Conservation (phyloP, 2,113 vertebrate species). For the Epinephelus fuscoguttatus region DNA sequence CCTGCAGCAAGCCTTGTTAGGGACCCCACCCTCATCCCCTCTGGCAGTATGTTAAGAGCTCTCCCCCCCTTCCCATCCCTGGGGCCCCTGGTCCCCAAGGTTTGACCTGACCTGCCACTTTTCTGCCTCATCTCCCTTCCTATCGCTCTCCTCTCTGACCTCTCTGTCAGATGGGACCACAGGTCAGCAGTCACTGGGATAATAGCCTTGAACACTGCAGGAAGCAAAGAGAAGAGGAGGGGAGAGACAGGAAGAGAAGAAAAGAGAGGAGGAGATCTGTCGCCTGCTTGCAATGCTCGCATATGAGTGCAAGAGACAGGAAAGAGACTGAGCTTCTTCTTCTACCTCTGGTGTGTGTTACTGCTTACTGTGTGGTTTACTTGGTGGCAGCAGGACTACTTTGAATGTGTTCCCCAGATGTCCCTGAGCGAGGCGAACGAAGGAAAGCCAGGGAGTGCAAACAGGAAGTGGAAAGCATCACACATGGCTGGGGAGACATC, state of each 20-base stretch:
- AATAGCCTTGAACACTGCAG: constrained; percentile 28
- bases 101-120: constrained; percentile 55
- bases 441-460: constrained; percentile 48
- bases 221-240: background rate
- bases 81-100: constrained; percentile 27
- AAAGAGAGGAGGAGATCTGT: background rate
- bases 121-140: constrained; percentile 61
- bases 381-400: constrained; percentile 52
- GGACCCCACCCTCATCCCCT: constrained; percentile 2
- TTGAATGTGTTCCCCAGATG: constrained; percentile 76
- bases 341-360: constrained; percentile 51
- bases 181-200: constrained; percentile 50
- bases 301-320: background rate
- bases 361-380: constrained; percentile 52
- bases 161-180: constrained; percentile 31
- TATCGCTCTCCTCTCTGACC: constrained; percentile 54
- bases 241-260: no score
- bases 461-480: constrained; percentile 73
- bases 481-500: constrained; percentile 43
- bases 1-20: constrained; percentile 46
- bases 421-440: constrained; percentile 40
- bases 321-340: constrained; percentile 5
- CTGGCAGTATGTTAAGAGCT: constrained; percentile 31
- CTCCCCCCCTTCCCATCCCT: constrained; percentile 4
- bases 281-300: background rate